These are phyloP conservation scores for Phrynocephalus forsythii DNA, from an alignment of 2,797 vertebrate genomes.

Conservation along the genomic window DNA sequence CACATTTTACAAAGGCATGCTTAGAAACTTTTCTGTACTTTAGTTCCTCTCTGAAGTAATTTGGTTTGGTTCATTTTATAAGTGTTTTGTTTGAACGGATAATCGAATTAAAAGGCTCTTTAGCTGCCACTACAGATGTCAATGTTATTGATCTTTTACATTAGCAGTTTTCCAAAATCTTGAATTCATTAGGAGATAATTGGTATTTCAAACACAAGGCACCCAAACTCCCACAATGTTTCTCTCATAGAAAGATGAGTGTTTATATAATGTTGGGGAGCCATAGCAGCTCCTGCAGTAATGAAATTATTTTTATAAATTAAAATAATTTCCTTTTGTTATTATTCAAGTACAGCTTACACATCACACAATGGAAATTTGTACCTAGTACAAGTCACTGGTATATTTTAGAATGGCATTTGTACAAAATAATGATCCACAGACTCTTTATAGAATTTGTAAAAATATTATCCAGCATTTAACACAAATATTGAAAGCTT, in stretches of 20 bases:
- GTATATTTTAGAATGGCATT: conserved; percentile 63
- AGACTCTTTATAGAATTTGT: conserved; percentile 67
- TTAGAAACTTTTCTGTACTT: not conserved
- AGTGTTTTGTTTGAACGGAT: conserved; percentile 1
- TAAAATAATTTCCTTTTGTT: conserved; percentile 68
- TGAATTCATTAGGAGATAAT: conserved; percentile 37
- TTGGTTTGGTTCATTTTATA: conserved; percentile 62
- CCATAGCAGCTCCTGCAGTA: conserved; percentile 47
- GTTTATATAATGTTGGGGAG: conserved; percentile 61
- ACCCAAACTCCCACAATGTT: conserved; percentile 68
- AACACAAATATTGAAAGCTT: conserved; percentile 70
- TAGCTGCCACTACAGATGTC: not conserved
- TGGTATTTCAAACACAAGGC: conserved; percentile 74
- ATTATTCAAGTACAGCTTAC: conserved; percentile 73
- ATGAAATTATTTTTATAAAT: conserved; percentile 71
- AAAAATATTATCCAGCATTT: conserved; percentile 76
- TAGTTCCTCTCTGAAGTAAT: conserved; percentile 56
- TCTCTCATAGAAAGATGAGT: conserved; percentile 56
- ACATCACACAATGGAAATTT: conserved; percentile 73
- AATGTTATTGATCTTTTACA: conserved; percentile 20
- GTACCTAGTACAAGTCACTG: conserved; percentile 72
- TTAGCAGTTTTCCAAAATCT: conserved; percentile 63
- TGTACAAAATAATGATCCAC: conserved; percentile 68
- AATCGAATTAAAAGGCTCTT: conserved; percentile 61
- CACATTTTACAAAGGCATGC: not conserved